Percentiles rank a stretch among this genome's conserved stretches.
Conservation (phyloP, 53 echinoderm and acorn worm genomes). For the Mesocentrotus franciscanus region DNA sequence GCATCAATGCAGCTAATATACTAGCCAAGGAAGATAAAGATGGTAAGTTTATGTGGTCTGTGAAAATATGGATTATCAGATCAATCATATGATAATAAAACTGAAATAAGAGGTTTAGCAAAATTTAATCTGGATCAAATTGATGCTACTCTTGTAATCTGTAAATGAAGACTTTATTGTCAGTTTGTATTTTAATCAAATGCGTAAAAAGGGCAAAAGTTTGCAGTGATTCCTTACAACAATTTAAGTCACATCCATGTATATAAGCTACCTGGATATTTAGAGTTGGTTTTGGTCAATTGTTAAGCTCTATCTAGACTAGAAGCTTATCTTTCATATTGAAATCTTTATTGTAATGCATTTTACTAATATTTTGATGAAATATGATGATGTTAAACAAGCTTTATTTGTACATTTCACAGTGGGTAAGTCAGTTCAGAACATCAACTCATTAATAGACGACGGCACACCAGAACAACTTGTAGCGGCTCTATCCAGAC, state of each 20-base stretch:
- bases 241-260: too few relatives aligned
- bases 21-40: conserved; percentile 81
- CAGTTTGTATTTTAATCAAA: too few relatives aligned
- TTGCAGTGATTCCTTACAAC: too few relatives aligned
- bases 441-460: conserved; percentile 90
- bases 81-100: too few relatives aligned
- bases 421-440: conserved; percentile 80
- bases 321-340: too few relatives aligned
- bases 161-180: too few relatives aligned
- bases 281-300: background rate
- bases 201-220: too few relatives aligned
- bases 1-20: conserved; percentile 79
- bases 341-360: too few relatives aligned
- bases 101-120: too few relatives aligned
- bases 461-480: conserved; percentile 78
- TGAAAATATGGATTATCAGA: background rate
- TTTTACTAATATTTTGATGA: background rate
- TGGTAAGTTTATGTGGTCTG: conserved; percentile 66
- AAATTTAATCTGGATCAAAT: too few relatives aligned
- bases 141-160: too few relatives aligned
- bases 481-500: conserved; percentile 73
- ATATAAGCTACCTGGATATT: background rate
- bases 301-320: too few relatives aligned
- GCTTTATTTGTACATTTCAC: background rate
- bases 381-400: background rate